Evolutionary conservation across 30 jellyfish, hydroid and myxozoan species (phyloP).

Genomic region (Nemopilema nomurai): DNA sequence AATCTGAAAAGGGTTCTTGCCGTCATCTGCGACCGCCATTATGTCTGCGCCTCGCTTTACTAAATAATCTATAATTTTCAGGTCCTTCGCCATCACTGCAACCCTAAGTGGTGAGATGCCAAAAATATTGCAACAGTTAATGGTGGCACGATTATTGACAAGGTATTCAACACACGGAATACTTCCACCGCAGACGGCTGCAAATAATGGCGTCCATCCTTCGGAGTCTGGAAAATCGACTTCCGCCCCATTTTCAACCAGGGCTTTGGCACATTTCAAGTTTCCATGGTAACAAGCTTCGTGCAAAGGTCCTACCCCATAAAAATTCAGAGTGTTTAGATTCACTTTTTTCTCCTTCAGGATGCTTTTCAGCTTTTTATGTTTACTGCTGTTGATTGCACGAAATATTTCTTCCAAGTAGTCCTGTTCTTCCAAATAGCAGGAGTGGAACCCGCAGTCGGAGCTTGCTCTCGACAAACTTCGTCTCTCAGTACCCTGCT

Average conservation of each 20-base stretch:
- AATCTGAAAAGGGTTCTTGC: conserved; percentile 63
- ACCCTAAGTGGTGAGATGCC: conserved; percentile 68
- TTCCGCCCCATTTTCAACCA: conserved; percentile 67
- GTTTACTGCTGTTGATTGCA: conserved; percentile 51
- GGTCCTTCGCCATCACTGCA: conserved; percentile 55
- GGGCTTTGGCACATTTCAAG: conserved; percentile 50
- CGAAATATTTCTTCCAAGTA: conserved; percentile 19
- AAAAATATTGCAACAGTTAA: conserved; percentile 35
- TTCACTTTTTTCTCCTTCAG: conserved; percentile 35
- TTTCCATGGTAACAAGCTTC: conserved; percentile 72
- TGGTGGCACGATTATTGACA: conserved; percentile 18
- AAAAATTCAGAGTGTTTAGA: conserved; percentile 29
- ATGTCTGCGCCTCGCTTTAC: conserved; percentile 69
- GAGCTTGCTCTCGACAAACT: conserved; percentile 32
- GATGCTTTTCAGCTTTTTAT: conserved; percentile 32
- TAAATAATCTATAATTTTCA: conserved; percentile 43
- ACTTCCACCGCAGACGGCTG: conserved; percentile 78
- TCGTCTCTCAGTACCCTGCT: background rate
- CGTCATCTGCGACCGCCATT: conserved; percentile 61
- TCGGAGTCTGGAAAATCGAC: conserved; percentile 68
- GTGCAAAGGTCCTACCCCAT: conserved; percentile 65
- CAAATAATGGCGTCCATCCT: conserved; percentile 83
- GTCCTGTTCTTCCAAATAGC: conserved; percentile 20
- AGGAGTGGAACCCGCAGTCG: conserved; percentile 7
- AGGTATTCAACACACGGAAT: conserved; percentile 43